Evolutionary conservation across 2,797 vertebrate genomes (phyloP), one percentile per base, ranked within the genome.

Genomic region (Discoglossus pictus): DNA sequence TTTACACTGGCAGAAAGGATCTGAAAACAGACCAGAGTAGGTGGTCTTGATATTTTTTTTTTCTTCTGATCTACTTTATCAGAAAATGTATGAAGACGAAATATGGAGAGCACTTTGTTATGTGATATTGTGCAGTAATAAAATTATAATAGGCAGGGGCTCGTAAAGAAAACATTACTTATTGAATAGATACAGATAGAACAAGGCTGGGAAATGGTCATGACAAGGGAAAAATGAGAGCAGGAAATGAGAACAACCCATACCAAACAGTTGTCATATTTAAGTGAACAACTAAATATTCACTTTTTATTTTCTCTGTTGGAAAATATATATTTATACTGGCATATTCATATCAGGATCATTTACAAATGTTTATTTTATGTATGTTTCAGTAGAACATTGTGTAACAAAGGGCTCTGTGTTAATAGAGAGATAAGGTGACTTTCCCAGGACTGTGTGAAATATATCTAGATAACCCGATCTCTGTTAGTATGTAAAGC

Each of bases 21-120:
- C 78, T 86, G 76, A 78, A 84, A 84, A 73, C 2, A 39, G 75
- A 79, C 65, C 79, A 74, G 79, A 64, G 61, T 65, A 64, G 68
- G 61, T 71, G 68, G 61, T 71, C 68, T 24, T 36, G 20, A 24
- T 63, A 63, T 63, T 58, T 63, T 63, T 71, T 46, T 35, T 71
- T 65, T 52, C 59, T 59, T 59, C 59, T 63, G 23, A 58, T 64
- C 31, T 58, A 35, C 44, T 75, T 78, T 74, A 77, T 59, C 74
- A 47, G 54, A 63, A 42, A 50, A 36, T 11, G 39, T 48, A 61
- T 38, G 6, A 46, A 50, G n/a, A 55, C 4, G 58, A 36, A 47
- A 51, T 24, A 50, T 5, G n/a, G 64, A 58, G 52, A 55, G 24
- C 48, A 61, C 59, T 53, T 40, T 44, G 56, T 62, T 63, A 70